phyloP scores from a whole-genome alignment of 2,888 invertebrate genomes.

The Trissoscelio sp. region DNA sequence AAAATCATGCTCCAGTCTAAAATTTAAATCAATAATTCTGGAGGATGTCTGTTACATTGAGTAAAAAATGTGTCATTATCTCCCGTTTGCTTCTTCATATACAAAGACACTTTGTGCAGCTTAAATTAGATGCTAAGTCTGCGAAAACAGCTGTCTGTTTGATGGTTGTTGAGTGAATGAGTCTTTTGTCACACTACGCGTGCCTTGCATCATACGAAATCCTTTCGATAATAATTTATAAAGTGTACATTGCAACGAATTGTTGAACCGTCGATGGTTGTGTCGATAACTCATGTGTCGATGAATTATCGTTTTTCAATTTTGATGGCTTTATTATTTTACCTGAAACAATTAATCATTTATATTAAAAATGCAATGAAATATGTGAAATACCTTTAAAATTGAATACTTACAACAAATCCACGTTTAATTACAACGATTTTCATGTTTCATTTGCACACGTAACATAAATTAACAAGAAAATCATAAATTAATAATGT shows the following conservation, averaged over 20 bases:
- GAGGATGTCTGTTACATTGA: too few species aligned
- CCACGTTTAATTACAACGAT: not conserved
- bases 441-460: not conserved
- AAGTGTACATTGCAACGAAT: constrained; percentile 6
- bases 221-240: constrained; percentile 54
- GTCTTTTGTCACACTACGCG: constrained; percentile 73
- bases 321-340: constrained; percentile 11
- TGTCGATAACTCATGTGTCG: constrained; percentile 1
- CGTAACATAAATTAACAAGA: too few species aligned
- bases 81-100: constrained; percentile 9
- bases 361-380: not conserved
- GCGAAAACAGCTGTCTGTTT: constrained; percentile 72
- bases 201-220: constrained; percentile 64
- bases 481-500: not conserved
- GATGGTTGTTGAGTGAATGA: constrained; percentile 72
- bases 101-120: constrained; percentile 56
- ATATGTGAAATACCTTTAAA: not conserved
- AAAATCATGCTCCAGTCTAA: too few species aligned
- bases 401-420: not conserved
- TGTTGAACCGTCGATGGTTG: constrained; percentile 12
- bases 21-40: too few species aligned
- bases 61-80: not conserved
- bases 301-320: not conserved
- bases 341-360: not conserved
- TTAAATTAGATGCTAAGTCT: constrained; percentile 63